These are phyloP conservation scores for Gila robusta DNA, from an alignment of 2,797 vertebrate species.

Conservation along the genomic window DNA sequence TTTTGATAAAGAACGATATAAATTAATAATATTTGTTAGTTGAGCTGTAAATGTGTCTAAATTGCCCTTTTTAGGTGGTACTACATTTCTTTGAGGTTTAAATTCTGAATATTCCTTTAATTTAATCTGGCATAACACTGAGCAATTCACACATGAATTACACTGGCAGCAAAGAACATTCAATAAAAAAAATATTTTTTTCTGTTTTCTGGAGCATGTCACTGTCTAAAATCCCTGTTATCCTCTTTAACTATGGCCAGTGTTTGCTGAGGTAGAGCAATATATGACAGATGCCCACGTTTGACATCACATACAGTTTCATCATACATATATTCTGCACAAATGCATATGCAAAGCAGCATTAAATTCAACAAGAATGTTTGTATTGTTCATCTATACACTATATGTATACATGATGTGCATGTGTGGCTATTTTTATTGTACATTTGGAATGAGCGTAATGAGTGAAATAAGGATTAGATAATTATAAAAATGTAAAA, in stretches of 20 bases:
- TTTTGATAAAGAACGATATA: neutral
- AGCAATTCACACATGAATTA: constrained; percentile 12
- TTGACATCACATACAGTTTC: neutral
- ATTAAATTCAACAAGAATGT: neutral
- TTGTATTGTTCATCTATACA: neutral
- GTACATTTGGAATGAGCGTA: neutral
- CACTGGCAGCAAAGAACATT: neutral
- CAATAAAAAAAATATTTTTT: neutral
- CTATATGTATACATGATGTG: neutral
- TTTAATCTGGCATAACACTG: constrained; percentile 11
- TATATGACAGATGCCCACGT: neutral
- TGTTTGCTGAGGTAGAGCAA: neutral
- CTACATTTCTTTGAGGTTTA: neutral
- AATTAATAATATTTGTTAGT: neutral
- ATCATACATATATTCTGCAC: neutral
- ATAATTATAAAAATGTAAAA: neutral
- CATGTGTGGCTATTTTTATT: neutral
- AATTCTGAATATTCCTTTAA: neutral
- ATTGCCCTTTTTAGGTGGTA: neutral
- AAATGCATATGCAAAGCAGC: constrained; percentile 1
- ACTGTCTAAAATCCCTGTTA: constrained; percentile 25
- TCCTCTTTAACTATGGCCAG: constrained; percentile 23
- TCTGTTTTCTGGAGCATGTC: constrained; percentile 21
- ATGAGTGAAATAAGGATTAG: neutral
- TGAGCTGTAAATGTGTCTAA: constrained; percentile 3